Conservation (phyloP, 2,113 vertebrate species). For the Hystrix brachyura region DNA sequence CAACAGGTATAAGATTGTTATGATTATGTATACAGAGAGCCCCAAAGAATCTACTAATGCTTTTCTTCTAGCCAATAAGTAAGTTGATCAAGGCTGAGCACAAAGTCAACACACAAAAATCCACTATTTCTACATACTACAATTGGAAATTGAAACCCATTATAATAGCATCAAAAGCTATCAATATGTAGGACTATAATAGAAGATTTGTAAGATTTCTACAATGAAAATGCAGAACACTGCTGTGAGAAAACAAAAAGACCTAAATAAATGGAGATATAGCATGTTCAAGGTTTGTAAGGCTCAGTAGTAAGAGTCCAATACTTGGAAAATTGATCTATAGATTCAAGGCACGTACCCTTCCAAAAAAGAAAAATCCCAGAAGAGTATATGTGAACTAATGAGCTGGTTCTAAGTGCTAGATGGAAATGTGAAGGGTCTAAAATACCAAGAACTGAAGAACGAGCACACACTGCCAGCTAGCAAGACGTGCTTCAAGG, state of each 20-base stretch:
- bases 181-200: background rate
- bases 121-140: background rate
- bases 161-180: background rate
- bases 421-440: background rate
- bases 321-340: background rate
- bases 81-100: background rate
- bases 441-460: background rate
- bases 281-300: background rate
- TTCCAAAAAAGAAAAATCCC: background rate
- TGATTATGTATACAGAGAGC: background rate
- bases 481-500: background rate
- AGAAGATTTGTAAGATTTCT: background rate
- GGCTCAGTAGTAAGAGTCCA: background rate
- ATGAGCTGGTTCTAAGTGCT: background rate
- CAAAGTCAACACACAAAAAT: background rate
- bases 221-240: background rate
- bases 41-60: background rate
- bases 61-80: background rate
- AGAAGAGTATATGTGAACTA: background rate
- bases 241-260: conserved; percentile 12
- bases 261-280: background rate
- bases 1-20: background rate
- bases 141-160: background rate
- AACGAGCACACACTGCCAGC: background rate
- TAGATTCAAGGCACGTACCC: background rate